Base-by-base conservation (phyloP, 2,113 vertebrate species). In the Ursus arctos region DNA sequence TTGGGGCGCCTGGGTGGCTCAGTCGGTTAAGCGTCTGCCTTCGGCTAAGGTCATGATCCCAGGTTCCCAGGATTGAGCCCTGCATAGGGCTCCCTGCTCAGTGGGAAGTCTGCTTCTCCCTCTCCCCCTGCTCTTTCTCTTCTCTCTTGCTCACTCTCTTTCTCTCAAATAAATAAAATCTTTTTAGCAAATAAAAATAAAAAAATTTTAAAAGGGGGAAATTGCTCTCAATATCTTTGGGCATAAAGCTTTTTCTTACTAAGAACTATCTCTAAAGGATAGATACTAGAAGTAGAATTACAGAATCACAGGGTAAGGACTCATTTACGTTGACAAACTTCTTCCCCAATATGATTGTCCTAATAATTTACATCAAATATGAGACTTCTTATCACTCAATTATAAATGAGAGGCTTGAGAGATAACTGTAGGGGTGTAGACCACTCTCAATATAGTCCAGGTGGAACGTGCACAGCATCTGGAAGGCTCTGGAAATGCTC, bases 281-380 rank as follows among this genome's bases (percentile, higher is more conserved):
- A 88, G n/a, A 53, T 59, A 76, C 15, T 28, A 82, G 36, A 87
- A 77, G 13, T 15, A 6, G 10, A 77, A 77, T 21, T 69, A 81
- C 2, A 67, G 65, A 96, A 95, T 89, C 59, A 92, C 95, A 85
- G 36, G 21, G 19, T 33, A 94, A 92, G 87, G 87, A 81, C 36
- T 67, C 65, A 92, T 86, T 85, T 72, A 67, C 4, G 12, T 4
- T 82, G 53, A 82, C 72, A 72, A 59, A 15, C 36, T 91, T 76
- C 83, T 88, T 36, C 63, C 51, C 74, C 31, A 36, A 22, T 61
- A 53, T 6, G 16, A 40, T 40, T 95, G 36, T 53, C 43, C 59
- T n/a, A 71, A 33, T 26, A 71, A 40, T 67, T 87, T 71, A 79
- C 1, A 80, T 14, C 19, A 83, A 55, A 31, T 43, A 21, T 33